Base-by-base conservation (phyloP, 2,888 invertebrate genomes). In the Mesochorus sp. region DNA sequence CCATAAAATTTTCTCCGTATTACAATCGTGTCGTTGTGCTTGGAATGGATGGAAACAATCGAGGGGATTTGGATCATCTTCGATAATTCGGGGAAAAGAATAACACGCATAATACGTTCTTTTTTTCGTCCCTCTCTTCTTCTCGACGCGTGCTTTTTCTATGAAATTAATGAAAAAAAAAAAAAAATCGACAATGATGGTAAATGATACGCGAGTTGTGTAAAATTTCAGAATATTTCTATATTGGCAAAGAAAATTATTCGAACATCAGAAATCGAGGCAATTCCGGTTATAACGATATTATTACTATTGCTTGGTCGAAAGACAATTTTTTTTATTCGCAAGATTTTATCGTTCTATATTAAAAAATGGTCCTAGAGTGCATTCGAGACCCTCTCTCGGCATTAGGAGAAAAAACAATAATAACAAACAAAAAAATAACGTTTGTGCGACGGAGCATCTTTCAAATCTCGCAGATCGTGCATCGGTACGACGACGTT, bases 391-490 rank as follows among this genome's bases (percentile, higher is more conserved):
- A 10, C 34, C 8, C 1, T 4, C 10, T 34, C 34, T 2, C 10
- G 6, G 34, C 34, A 8, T 10, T 10, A 2, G 21, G 21, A 53
- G 21, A 53, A 12, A 26, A 21, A 14, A 26, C 12, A 53, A 53
- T 6, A 28, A 14, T 6, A 53, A 14, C 28, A 53, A 53, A 28
- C n/a, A 28, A 28, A 53, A 17, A 21, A 3, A 21, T 17, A 3
- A 47, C 24, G 12, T 12, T 28, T 34, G 19, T 19, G 53, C 62
- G 74, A 75, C 68, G 61, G 59, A 44, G 74, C 62, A 62, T 75
- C 37, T 19, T 62, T 68, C 47, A 26, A 75, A 62, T 57, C 6
- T 47, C 47, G 47, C 44, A 28, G 37, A 37, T 2, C 37, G 37
- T 37, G 37, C 8, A 2, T 6, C 31, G 31, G 3, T 3, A 31